Conservation (phyloP, 2,888 invertebrate species). For the Eueremaeus valkanovi region DNA sequence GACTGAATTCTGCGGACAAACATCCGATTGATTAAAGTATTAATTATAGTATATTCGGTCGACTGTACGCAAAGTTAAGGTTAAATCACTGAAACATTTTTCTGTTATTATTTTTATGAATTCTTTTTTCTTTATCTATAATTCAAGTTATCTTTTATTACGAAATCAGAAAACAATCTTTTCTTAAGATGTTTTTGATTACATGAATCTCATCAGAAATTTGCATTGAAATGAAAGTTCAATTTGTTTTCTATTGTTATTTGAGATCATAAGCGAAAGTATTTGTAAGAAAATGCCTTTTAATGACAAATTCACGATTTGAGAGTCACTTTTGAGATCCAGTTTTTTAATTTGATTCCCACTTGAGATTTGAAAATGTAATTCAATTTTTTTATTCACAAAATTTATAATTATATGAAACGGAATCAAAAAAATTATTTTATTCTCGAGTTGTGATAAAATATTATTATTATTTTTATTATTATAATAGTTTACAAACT, state of each 20-base stretch:
- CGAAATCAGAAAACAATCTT: not conserved
- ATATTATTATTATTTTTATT: not conserved
- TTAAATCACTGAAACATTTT: not conserved
- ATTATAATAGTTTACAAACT: not conserved
- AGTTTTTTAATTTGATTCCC: not conserved
- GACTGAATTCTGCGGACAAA: no score
- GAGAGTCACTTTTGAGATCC: not conserved
- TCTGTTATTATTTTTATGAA: not conserved
- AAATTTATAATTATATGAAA: no score
- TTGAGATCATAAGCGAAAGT: no score
- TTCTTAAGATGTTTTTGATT: not conserved
- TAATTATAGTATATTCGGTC: not conserved
- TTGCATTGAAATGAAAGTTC: not conserved
- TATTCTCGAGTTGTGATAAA: not conserved
- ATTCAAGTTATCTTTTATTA: not conserved
- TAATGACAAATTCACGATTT: not conserved
- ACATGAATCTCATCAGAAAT: not conserved
- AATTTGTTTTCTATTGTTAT: not conserved
- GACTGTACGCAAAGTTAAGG: not conserved
- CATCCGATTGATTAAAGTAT: not conserved
- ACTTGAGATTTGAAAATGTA: not conserved
- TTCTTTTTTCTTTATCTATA: not conserved
- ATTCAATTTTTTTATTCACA: not conserved
- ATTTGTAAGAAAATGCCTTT: not conserved
- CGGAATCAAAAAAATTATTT: not conserved